Evolutionary conservation across 2,113 vertebrate species (phyloP).

Genomic region (Chrysemys picta): DNA sequence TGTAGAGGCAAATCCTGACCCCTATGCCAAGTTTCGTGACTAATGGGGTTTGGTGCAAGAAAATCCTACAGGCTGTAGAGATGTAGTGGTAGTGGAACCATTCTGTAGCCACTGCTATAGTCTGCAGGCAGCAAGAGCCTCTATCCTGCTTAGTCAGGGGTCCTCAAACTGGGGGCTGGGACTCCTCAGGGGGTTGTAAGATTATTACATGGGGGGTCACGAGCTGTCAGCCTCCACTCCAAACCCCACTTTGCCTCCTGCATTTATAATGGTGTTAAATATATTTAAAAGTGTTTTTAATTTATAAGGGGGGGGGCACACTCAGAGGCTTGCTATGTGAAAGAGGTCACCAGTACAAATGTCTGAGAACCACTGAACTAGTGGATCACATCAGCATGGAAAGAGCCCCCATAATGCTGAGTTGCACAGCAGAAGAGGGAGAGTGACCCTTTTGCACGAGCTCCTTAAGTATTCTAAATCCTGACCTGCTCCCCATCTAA

Average conservation of each 20-base stretch:
- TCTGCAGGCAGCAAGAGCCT: neutral
- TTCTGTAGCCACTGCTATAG: neutral
- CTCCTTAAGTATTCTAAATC: neutral
- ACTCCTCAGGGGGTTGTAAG: too few species aligned
- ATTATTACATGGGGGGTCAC: too few species aligned
- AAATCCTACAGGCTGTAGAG: neutral
- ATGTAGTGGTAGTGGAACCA: neutral
- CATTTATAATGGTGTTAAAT: too few species aligned
- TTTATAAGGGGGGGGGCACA: too few species aligned
- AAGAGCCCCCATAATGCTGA: neutral
- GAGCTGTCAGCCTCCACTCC: too few species aligned
- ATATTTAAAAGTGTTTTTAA: too few species aligned
- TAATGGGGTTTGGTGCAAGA: neutral
- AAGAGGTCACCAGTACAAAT: too few species aligned
- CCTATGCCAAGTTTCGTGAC: neutral
- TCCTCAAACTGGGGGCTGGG: too few species aligned
- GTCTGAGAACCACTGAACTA: too few species aligned
- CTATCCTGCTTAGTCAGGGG: neutral
- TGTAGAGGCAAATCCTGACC: neutral
- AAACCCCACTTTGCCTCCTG: too few species aligned
- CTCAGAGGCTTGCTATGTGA: too few species aligned
- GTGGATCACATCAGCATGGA: neutral
- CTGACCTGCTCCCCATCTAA: neutral
- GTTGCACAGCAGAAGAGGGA: neutral
- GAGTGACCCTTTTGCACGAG: neutral